Evolutionary conservation across 2,797 vertebrate species (phyloP).

Genomic region (Sebastes ruberrimus): DNA sequence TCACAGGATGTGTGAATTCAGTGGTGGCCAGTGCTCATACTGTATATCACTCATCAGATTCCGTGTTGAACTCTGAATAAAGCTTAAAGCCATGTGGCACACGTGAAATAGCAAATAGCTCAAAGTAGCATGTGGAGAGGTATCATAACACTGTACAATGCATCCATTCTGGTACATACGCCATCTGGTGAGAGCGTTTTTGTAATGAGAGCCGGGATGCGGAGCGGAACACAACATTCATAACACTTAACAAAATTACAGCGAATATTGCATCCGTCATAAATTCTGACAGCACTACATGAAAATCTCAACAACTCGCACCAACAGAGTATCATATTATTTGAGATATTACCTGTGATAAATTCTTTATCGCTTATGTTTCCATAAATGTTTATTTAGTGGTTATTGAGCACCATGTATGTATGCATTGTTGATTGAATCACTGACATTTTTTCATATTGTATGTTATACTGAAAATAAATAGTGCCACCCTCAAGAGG

Average conservation of each 20-base stretch:
- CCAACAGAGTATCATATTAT: background rate
- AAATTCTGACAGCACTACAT: conserved; percentile 14
- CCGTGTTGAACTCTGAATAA: background rate
- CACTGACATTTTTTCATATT: background rate
- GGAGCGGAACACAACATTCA: conserved; percentile 33
- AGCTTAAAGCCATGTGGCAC: background rate
- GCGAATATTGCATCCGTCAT: conserved; percentile 17
- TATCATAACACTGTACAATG: background rate
- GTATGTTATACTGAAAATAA: background rate
- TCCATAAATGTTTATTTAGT: conserved; percentile 16
- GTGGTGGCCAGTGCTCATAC: background rate
- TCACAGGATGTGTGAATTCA: background rate
- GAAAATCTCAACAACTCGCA: conserved; percentile 10
- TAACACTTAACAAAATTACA: conserved; percentile 47
- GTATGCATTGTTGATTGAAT: conserved; percentile 3
- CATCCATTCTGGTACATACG: background rate
- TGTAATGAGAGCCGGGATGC: conserved; percentile 28
- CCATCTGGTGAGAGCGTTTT: conserved; percentile 40
- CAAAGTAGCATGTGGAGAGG: background rate
- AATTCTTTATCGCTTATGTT: background rate
- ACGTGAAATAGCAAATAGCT: background rate
- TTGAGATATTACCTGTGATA: conserved; percentile 7
- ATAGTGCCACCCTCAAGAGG: background rate
- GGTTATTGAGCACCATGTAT: background rate
- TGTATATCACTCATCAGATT: background rate